Evolutionary conservation across 1,140 invertebrate genomes (phyloP).

Genomic region (Leptopilina clavipes): DNA sequence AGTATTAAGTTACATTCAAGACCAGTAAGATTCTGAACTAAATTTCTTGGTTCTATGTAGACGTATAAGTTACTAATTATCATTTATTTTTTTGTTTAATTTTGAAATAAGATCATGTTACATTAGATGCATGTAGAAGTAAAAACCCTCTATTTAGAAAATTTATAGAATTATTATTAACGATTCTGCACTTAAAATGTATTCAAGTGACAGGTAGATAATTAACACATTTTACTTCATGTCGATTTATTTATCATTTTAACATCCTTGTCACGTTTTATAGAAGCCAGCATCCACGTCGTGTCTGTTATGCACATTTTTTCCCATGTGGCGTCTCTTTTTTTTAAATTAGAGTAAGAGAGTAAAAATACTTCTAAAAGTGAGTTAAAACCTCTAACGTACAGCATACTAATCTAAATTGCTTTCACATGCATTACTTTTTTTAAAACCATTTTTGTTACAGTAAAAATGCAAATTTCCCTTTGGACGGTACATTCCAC

Average conservation of each 20-base stretch:
- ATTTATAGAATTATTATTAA: too few species aligned
- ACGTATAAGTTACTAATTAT: too few species aligned
- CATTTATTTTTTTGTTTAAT: too few species aligned
- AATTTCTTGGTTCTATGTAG: too few species aligned
- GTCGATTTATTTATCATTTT: not conserved
- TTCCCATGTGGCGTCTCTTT: not conserved
- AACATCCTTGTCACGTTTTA: conserved; percentile 1
- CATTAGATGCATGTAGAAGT: too few species aligned
- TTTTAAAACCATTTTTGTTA: not conserved
- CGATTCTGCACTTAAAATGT: too few species aligned
- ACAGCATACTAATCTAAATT: not conserved
- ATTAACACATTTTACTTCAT: conserved; percentile 2
- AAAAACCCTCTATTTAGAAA: too few species aligned
- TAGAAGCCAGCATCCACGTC: not conserved
- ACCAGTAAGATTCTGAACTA: too few species aligned
- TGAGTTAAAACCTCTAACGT: not conserved
- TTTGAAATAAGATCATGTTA: too few species aligned
- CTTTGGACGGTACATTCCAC: not conserved
- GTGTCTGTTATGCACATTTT: not conserved
- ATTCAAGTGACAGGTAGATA: not conserved
- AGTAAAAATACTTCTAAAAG: not conserved
- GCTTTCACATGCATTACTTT: not conserved
- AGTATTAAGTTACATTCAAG: too few species aligned
- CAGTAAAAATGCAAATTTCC: not conserved
- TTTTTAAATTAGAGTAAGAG: not conserved